Percentiles rank a stretch among this genome's conserved stretches.
Conservation (phyloP, 2,113 vertebrate genomes). For the Chionomys nivalis region DNA sequence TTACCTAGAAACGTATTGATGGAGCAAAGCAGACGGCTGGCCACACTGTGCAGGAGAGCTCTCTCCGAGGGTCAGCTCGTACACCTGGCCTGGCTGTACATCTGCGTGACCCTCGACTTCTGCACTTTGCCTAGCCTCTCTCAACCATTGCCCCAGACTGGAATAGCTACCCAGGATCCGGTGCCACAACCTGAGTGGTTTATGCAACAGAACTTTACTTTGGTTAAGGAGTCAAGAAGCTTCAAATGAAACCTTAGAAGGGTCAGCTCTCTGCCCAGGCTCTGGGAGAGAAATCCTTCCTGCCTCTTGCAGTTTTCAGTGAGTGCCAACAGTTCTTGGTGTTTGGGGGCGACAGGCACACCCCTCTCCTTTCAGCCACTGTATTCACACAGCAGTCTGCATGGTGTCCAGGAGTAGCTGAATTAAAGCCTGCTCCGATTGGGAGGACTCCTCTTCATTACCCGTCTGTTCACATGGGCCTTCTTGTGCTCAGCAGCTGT, state of each 20-base stretch:
- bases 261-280: background rate
- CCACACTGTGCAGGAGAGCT: no score
- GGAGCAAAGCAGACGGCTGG: background rate
- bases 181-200: background rate
- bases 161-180: background rate
- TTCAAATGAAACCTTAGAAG: background rate
- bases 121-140: background rate
- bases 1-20: background rate
- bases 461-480: background rate
- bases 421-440: background rate
- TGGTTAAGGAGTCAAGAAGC: background rate
- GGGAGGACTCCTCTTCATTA: background rate
- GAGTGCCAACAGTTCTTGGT: background rate
- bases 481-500: background rate
- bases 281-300: background rate
- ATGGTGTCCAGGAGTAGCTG: background rate
- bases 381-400: background rate
- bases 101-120: background rate
- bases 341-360: background rate
- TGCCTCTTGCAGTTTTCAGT: background rate
- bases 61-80: background rate
- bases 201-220: background rate
- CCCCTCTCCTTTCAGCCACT: background rate
- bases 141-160: background rate
- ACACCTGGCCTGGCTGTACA: background rate